Conservation (phyloP, 2,888 invertebrate species). For the Drosophila stalkeri region DNA sequence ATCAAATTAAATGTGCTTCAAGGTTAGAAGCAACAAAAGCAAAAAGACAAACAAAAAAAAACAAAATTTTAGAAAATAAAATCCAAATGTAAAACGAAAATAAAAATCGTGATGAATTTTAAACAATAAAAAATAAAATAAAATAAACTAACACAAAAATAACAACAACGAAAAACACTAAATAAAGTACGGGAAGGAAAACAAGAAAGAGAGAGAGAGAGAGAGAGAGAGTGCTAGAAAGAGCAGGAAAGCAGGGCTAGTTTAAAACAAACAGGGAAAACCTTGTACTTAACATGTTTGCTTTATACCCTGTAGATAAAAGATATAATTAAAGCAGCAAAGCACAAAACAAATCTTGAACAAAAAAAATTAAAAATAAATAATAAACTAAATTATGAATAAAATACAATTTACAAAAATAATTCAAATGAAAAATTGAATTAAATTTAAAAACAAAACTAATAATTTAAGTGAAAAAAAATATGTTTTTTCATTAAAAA, state of each 20-base stretch:
- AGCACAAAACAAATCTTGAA: not conserved
- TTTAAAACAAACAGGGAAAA: not conserved
- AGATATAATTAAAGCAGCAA: not conserved
- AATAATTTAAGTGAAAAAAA: not conserved
- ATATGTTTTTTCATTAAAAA: too few species aligned
- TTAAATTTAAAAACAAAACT: not conserved
- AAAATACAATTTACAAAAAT: not conserved
- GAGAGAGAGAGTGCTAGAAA: not conserved
- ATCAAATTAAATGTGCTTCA: slow-evolving; percentile 75
- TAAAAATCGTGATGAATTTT: slow-evolving; percentile 79
- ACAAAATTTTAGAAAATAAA: slow-evolving; percentile 33
- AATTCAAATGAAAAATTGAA: slow-evolving; percentile 14
- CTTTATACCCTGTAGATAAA: not conserved
- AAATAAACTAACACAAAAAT: slow-evolving; percentile 39
- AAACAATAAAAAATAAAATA: slow-evolving; percentile 57
- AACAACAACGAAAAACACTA: slow-evolving; percentile 22
- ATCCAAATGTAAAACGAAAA: slow-evolving; percentile 59
- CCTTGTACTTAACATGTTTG: not conserved
- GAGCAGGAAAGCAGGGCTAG: not conserved
- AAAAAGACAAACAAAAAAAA: slow-evolving; percentile 23
- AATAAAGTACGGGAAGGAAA: not conserved
- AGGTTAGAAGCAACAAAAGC: slow-evolving; percentile 62
- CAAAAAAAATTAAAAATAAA: slow-evolving; percentile 4
- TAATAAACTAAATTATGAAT: not conserved
- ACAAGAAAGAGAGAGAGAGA: not conserved